A percentile compares a stretch with the other conserved stretches of the same genome.
Conservation (phyloP, 2,888 invertebrate species). For the Spodoptera littoralis region DNA sequence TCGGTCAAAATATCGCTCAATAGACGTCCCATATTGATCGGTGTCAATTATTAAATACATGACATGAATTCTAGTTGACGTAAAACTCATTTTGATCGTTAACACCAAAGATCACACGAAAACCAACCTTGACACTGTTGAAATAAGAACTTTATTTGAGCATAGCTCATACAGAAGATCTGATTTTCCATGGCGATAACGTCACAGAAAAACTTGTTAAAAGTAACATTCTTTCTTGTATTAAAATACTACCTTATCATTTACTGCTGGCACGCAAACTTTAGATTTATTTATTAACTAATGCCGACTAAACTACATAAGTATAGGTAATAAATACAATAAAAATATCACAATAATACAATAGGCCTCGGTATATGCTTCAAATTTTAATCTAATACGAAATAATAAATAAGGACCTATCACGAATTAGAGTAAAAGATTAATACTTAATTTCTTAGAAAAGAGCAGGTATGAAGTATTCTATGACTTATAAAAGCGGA, state of each 20-base stretch:
- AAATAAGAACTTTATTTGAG: too few species aligned
- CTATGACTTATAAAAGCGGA: too few species aligned
- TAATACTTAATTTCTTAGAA: too few species aligned
- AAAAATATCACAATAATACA: too few species aligned
- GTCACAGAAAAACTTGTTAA: slow-evolving; percentile 18
- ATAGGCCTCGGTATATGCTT: too few species aligned
- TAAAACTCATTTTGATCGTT: not conserved
- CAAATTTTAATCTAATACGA: too few species aligned
- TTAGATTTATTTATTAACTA: slow-evolving; percentile 18
- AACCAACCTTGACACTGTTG: not conserved
- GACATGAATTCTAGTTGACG: not conserved
- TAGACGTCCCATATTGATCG: slow-evolving; percentile 4
- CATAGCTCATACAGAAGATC: too few species aligned
- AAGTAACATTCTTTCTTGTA: slow-evolving; percentile 23
- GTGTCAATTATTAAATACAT: slow-evolving; percentile 18
- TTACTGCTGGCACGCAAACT: slow-evolving; percentile 26
- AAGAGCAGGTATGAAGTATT: too few species aligned
- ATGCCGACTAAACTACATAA: slow-evolving; percentile 8
- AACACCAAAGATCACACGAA: slow-evolving; percentile 2
- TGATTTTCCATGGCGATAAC: slow-evolving; percentile 20
- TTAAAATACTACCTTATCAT: slow-evolving; percentile 19
- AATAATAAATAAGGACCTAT: too few species aligned
- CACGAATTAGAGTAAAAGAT: too few species aligned
- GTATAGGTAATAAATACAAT: too few species aligned
- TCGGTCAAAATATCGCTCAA: slow-evolving; percentile 1